A percentile compares a stretch with the other conserved stretches of the same genome.
Evolutionary conservation across 2,113 vertebrate genomes (phyloP).

Genomic region (Actenoides hombroni): DNA sequence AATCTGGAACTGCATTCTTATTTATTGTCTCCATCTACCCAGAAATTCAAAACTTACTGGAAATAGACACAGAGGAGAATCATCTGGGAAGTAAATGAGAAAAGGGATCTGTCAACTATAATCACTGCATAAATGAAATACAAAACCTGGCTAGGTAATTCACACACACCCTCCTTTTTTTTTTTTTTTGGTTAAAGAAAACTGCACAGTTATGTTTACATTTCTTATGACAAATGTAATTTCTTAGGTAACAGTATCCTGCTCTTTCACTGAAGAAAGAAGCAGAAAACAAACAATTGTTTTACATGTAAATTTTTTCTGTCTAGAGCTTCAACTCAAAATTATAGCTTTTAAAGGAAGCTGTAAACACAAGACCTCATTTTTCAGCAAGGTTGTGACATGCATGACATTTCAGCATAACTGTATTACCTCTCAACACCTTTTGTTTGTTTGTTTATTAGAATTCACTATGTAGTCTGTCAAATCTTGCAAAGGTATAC

Average conservation of each 20-base stretch:
- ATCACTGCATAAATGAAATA: conserved; percentile 12
- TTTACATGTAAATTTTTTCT: not conserved
- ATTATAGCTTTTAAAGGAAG: not conserved
- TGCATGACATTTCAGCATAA: not conserved
- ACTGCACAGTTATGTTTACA: not conserved
- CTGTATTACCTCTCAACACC: not conserved
- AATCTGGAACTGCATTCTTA: not conserved
- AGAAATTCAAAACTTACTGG: conserved; percentile 9
- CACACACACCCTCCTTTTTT: not conserved
- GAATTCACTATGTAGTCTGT: not conserved
- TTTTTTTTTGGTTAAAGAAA: not conserved
- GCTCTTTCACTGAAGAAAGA: not conserved
- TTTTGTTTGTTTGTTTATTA: not conserved
- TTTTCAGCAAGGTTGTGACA: not conserved
- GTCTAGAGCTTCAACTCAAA: not conserved
- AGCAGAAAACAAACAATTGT: not conserved
- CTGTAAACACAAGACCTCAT: not conserved
- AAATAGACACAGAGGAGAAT: not conserved
- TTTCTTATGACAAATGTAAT: not conserved
- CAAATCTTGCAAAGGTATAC: not conserved
- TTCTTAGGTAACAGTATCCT: not conserved
- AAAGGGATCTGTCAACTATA: not conserved
- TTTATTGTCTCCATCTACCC: not conserved
- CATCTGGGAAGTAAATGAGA: not conserved
- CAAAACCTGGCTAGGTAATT: not conserved